These are phyloP conservation scores for Aphis gossypii DNA, from an alignment of 1,140 invertebrate genomes.

Conservation along the genomic window DNA sequence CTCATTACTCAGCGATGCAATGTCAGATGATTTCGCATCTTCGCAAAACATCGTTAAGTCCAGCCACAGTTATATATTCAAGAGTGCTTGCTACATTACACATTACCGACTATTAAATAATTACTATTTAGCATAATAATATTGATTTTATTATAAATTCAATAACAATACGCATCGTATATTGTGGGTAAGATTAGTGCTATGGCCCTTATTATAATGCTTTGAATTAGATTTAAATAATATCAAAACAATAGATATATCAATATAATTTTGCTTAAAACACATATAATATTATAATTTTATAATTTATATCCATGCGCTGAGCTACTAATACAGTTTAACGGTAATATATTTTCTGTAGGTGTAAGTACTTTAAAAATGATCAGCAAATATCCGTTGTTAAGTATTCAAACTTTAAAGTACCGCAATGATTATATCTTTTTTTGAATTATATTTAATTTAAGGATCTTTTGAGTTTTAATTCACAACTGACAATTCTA, in stretches of 20 bases:
- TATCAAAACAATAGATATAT: neutral
- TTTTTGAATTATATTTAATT: neutral
- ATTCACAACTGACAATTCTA: neutral
- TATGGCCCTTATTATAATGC: too few relatives aligned
- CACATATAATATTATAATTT: neutral
- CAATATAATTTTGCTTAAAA: neutral
- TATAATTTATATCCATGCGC: neutral
- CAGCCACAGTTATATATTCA: neutral
- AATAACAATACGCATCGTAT: neutral
- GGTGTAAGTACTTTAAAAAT: neutral
- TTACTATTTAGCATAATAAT: neutral
- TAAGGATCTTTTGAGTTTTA: neutral
- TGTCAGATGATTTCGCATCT: too few relatives aligned
- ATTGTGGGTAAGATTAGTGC: too few relatives aligned
- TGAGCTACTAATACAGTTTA: neutral
- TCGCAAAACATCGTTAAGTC: too few relatives aligned
- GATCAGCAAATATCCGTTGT: neutral
- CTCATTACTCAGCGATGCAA: too few relatives aligned
- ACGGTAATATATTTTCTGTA: neutral
- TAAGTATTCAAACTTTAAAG: neutral
- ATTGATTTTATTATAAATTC: neutral
- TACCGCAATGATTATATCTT: neutral
- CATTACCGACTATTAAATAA: neutral
- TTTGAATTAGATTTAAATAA: neutral
- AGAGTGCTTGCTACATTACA: neutral